Conservation (phyloP, 1,140 invertebrate genomes). For the Bicyclus anynana region DNA sequence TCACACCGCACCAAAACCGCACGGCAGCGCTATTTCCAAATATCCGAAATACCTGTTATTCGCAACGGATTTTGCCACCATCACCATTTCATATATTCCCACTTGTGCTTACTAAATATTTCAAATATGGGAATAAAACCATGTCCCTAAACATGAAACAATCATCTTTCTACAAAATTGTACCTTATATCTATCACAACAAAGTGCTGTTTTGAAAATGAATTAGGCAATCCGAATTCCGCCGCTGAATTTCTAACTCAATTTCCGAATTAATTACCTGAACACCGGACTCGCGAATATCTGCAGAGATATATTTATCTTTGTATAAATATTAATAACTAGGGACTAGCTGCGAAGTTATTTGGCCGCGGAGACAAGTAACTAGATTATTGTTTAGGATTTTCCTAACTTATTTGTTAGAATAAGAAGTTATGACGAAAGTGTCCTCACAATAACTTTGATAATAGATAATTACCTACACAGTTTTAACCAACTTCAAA, state of each 20-base stretch:
- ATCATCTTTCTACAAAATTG: background rate
- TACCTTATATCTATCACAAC: background rate
- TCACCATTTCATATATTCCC: too few relatives aligned
- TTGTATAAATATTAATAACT: slow-evolving; percentile 35
- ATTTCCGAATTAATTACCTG: slow-evolving; percentile 25
- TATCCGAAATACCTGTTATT: background rate
- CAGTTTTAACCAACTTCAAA: too few relatives aligned
- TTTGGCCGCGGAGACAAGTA: slow-evolving; percentile 26
- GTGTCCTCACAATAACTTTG: too few relatives aligned
- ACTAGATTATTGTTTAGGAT: slow-evolving; percentile 36
- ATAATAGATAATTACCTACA: too few relatives aligned
- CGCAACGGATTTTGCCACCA: too few relatives aligned
- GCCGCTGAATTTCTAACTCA: slow-evolving; percentile 18
- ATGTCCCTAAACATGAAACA: background rate
- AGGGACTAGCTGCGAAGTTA: slow-evolving; percentile 29
- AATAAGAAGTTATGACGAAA: slow-evolving; percentile 14
- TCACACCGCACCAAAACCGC: too few relatives aligned
- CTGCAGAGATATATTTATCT: slow-evolving; percentile 17
- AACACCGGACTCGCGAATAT: slow-evolving; percentile 19
- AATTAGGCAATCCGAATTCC: slow-evolving; percentile 3
- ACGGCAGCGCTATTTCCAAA: too few relatives aligned
- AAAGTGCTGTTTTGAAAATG: background rate
- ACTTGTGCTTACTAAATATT: background rate
- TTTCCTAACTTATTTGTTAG: slow-evolving; percentile 34
- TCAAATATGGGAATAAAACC: background rate